Conservation (phyloP, 2,888 invertebrate species). For the Melipona beecheii region DNA sequence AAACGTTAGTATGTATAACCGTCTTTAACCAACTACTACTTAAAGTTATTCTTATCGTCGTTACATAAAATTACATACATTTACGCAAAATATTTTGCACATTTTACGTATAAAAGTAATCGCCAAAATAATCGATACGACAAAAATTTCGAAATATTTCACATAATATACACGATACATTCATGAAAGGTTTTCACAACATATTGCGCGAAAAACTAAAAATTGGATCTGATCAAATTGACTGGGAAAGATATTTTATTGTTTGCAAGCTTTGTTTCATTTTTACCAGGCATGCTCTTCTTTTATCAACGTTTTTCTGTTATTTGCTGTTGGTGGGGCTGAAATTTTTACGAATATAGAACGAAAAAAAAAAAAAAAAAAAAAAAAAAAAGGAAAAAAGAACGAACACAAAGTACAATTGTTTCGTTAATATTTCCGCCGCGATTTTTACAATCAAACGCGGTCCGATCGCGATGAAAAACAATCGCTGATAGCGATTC, state of each 20-base stretch:
- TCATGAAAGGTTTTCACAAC: not conserved
- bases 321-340: not conserved
- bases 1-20: no score
- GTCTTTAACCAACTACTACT: no score
- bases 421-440: not conserved
- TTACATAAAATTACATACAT: no score
- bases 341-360: not conserved
- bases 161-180: not conserved
- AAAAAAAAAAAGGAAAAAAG: not conserved
- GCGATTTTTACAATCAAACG: no score
- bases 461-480: not conserved
- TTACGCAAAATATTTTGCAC: no score
- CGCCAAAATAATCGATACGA: no score
- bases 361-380: not conserved
- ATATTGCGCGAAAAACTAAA: not conserved
- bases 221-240: not conserved
- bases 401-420: not conserved
- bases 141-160: not conserved
- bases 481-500: constrained; percentile 1
- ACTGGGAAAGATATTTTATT: not conserved
- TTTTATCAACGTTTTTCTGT: not conserved
- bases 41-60: no score
- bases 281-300: not conserved
- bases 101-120: no score
- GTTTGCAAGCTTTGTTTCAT: not conserved